Base-by-base conservation (phyloP, 2,113 vertebrate genomes). In the Phylloscopus trochilus region DNA sequence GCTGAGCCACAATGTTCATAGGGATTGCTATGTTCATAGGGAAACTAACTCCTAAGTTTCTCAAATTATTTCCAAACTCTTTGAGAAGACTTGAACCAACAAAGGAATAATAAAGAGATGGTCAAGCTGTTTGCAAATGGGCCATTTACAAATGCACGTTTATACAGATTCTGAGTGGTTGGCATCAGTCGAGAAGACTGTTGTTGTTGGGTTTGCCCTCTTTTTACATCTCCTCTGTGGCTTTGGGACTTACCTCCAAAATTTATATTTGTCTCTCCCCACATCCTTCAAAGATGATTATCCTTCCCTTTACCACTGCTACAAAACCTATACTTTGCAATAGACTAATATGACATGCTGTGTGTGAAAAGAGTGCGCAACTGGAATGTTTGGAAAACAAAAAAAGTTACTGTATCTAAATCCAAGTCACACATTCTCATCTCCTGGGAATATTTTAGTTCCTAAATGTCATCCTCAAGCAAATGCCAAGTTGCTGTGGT, bases 291-390 rank as follows among this genome's bases (percentile, higher is more conserved):
- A 33, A 88, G n/a, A 92, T 80, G 51, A 79, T 37, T 83, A 60
- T 26, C 66, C 15, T 87, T 31, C 26, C 43, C 33, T 94, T 90
- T 69, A 79, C 62, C 74, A 87, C 74, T 49, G 46, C 80, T 86
- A 80, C 73, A 86, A 92, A 93, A 58, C 69, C 73, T 92, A 49
- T 63, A 91, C 47, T 96, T 96, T 92, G 56, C 27, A 74, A 63
- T 58, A 63, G 73, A 82, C 78, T 84, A 87, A 82, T 72, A 49
- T 80, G 70, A 60, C 22, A 66, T 91, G n/a, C 3, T 73, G 51
- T 90, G 16, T 93, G 83, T 33, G 35, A 83, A 76, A 59, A 37
- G 3, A 73, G 23, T 18, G 19, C 47, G 5, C 63, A 92, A 90
- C 53, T 30, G 43, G 28, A 87, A 84, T 77, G 66, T 82, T 66